Percentiles rank a stretch among this genome's conserved stretches.
These are phyloP conservation scores for Platerodrilus igneus DNA, from an alignment of 2,888 invertebrate genomes.

Conservation along the genomic window DNA sequence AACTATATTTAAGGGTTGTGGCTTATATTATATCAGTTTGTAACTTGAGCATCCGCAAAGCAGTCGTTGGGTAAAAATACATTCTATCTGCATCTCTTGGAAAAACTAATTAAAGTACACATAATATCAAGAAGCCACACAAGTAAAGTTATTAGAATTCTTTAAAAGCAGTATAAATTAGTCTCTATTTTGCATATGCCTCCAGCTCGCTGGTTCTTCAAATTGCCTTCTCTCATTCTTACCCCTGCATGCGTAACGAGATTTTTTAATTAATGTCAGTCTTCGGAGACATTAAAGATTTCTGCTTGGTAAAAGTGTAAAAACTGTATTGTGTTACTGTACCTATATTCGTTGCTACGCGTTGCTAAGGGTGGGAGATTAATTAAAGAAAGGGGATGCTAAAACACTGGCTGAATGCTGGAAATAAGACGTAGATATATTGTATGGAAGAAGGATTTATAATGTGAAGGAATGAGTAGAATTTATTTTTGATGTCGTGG, in stretches of 20 bases:
- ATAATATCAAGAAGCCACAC: constrained; percentile 23
- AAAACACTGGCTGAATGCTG: constrained; percentile 47
- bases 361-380: constrained; percentile 47
- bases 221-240: constrained; percentile 37
- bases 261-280: constrained; percentile 49
- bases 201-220: constrained; percentile 36
- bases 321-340: constrained; percentile 48
- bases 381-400: constrained; percentile 50
- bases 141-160: constrained; percentile 26
- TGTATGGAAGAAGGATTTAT: constrained; percentile 49
- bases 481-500: constrained; percentile 46
- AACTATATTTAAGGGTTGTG: too few species aligned
- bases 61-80: too few species aligned
- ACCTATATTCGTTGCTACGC: constrained; percentile 48
- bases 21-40: too few species aligned
- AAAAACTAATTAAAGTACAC: too few species aligned
- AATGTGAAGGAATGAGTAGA: constrained; percentile 44
- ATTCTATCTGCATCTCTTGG: too few species aligned
- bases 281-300: constrained; percentile 45
- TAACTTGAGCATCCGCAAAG: too few species aligned
- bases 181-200: constrained; percentile 41
- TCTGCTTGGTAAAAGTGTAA: constrained; percentile 43
- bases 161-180: constrained; percentile 37
- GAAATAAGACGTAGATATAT: constrained; percentile 49
- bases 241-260: constrained; percentile 45